These are phyloP conservation scores for Tachina lurida DNA, from an alignment of 2,888 invertebrate species.

Conservation along the genomic window DNA sequence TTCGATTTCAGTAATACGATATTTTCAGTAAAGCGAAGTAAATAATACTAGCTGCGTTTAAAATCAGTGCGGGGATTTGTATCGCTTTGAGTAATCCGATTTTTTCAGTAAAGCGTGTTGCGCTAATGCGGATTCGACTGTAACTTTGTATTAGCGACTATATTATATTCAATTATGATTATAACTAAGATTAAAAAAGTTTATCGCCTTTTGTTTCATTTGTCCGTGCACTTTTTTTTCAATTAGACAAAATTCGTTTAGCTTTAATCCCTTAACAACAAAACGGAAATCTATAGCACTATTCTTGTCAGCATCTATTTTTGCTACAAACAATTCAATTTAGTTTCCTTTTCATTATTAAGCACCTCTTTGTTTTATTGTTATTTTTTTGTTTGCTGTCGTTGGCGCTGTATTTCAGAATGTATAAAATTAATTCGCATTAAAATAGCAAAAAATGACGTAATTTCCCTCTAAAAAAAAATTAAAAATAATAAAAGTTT, in stretches of 20 bases:
- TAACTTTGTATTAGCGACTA: no score
- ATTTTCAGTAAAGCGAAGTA: no score
- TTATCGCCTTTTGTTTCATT: not conserved
- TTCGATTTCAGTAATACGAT: no score
- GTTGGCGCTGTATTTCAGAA: conserved; percentile 26
- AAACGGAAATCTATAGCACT: conserved; percentile 38
- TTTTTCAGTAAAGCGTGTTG: no score
- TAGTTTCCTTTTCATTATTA: conserved; percentile 23
- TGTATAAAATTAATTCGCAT: conserved; percentile 52
- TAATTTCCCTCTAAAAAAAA: conserved; percentile 47
- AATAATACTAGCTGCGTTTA: no score
- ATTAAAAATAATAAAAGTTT: conserved; percentile 2
- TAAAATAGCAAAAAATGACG: conserved; percentile 66
- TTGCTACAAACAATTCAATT: conserved; percentile 27
- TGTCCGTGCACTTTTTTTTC: not conserved
- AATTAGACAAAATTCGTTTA: not conserved
- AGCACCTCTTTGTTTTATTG: conserved; percentile 33
- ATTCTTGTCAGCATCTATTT: conserved; percentile 53
- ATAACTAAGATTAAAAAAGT: not conserved
- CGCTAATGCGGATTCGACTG: no score
- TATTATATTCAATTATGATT: not conserved
- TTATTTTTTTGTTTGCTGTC: conserved; percentile 24
- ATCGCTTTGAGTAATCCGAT: no score
- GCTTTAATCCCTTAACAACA: conserved; percentile 36
- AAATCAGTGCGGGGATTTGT: no score